Evolutionary conservation across 2,888 invertebrate genomes (phyloP).

Genomic region (Leptinotarsa juncta): DNA sequence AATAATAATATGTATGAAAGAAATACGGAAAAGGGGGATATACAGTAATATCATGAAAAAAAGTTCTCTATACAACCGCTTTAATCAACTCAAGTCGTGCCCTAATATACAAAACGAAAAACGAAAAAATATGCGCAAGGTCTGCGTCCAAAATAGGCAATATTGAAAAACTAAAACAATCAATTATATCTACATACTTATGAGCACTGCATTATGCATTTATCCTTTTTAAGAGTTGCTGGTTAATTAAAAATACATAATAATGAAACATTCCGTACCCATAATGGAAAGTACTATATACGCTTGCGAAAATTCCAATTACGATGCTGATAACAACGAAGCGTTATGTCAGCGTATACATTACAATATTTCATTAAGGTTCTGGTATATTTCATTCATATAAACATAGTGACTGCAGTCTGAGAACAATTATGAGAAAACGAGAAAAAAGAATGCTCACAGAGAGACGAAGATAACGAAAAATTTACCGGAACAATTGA

Average conservation of each 20-base stretch:
- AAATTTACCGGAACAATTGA: background rate
- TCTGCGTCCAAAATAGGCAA: background rate
- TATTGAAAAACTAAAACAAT: conserved; percentile 1
- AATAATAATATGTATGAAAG: too few relatives aligned
- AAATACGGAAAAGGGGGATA: too few relatives aligned
- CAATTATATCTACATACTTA: conserved; percentile 2
- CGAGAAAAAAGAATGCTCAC: background rate
- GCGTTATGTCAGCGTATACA: conserved; percentile 16
- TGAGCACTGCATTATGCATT: conserved; percentile 21
- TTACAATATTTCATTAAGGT: conserved; percentile 14
- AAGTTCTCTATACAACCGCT: background rate
- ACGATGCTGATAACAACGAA: conserved; percentile 24
- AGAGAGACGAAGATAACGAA: background rate
- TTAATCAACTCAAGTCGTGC: background rate
- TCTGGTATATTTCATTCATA: conserved; percentile 3
- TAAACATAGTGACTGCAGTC: conserved; percentile 3
- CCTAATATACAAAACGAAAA: background rate
- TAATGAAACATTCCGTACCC: background rate
- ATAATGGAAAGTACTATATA: conserved; percentile 25
- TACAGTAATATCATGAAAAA: background rate
- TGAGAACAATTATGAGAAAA: conserved; percentile 4
- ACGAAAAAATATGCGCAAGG: background rate
- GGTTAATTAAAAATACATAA: conserved; percentile 22
- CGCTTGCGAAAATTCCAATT: conserved; percentile 27
- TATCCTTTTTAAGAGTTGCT: conserved; percentile 15